A percentile compares a stretch with the other conserved stretches of the same genome.
Conservation (phyloP, 1,140 invertebrate species). For the Drosophila pseudoobscura region DNA sequence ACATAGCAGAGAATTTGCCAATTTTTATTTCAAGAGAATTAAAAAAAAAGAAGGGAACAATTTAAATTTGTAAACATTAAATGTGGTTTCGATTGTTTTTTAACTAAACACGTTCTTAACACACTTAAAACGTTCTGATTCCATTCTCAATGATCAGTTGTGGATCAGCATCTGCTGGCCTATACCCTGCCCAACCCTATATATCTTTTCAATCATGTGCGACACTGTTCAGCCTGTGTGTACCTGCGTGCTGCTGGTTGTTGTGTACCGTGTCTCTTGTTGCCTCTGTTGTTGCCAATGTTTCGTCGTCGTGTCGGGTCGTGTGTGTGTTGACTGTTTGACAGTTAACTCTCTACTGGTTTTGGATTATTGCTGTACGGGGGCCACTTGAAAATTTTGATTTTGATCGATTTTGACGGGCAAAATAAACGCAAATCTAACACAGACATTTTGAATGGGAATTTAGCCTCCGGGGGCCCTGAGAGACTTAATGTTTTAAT, state of each 20-base stretch:
- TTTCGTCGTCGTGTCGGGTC: constrained; percentile 3
- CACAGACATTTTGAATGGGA: constrained; percentile 29
- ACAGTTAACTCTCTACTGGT: constrained; percentile 48
- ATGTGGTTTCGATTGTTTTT: too few relatives aligned
- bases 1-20: too few relatives aligned
- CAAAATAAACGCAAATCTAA: constrained; percentile 18
- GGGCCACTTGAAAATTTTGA: constrained; percentile 26
- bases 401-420: constrained; percentile 27
- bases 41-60: too few relatives aligned
- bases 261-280: constrained; percentile 33
- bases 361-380: constrained; percentile 36
- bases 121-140: too few relatives aligned
- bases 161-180: too few relatives aligned
- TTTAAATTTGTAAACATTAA: too few relatives aligned
- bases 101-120: too few relatives aligned
- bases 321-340: constrained; percentile 36
- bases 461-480: constrained; percentile 29
- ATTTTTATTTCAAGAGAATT: too few relatives aligned
- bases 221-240: constrained; percentile 12
- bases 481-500: constrained; percentile 43
- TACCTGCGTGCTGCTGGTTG: too few relatives aligned
- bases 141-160: too few relatives aligned
- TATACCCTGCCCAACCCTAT: too few relatives aligned
- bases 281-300: constrained; percentile 12
- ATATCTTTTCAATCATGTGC: background rate